Base-by-base conservation (phyloP, 2,888 invertebrate species). In the Nasonia oneida region DNA sequence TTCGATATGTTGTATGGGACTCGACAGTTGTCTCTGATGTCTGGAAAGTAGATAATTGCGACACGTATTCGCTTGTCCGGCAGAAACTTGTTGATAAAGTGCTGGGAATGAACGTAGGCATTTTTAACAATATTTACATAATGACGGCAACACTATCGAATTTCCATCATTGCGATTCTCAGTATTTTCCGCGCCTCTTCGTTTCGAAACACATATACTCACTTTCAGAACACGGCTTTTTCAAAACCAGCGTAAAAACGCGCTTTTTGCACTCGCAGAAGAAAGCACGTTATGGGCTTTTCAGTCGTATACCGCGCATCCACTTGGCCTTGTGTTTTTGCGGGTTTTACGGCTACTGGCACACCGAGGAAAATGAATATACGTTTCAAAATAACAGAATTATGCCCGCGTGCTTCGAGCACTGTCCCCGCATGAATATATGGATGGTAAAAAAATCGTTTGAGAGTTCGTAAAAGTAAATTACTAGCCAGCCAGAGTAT, bases 381-480 rank as follows among this genome's bases (percentile, higher is more conserved):
- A 67, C 67, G 3, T 64, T 67, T 67, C n/a, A 23, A 67, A 67
- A 67, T 67, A 67, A 67, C 33, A 67, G 67, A 67, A 67, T 67
- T 29, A 67, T 29, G 33, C 23, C 47, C 33, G 3, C 12, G 67
- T 15, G 6, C 14, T 67, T 29, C 12, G 33, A 67, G 67, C 4
- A 29, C 33, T 33, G 3, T 29, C 18, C 6, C 8, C 29, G 8
- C 29, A 67, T 67, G 29, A 67, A 67, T 67, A 67, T 67, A 67
- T 67, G 67, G 12, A 67, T 33, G 23, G 53, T 64, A 14, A 23
- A 15, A 64, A 64, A 64, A 64, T 29, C 3, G 64, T 18, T 29
- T 64, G 64, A 64, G 29, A 64, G 64, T 64, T 64, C 29, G 12
- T 64, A 64, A 64, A 64, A 23, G 8, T 23, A 0, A 64, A 64